Evolutionary conservation across 1,140 invertebrate species (phyloP).

Genomic region (Drosophila trapezifrons): DNA sequence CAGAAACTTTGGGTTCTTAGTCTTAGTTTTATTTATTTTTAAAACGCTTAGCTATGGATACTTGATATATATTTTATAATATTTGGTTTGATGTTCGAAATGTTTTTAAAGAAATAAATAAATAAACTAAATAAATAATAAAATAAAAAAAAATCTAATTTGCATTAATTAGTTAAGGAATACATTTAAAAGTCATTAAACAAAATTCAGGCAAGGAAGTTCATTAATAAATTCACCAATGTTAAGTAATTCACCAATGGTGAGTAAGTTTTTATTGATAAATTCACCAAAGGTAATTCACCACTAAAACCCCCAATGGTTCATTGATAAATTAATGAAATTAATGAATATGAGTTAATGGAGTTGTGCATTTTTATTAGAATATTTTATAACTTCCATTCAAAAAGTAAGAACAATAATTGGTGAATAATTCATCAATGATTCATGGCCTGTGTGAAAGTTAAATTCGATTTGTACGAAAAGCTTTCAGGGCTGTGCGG

Average conservation of each 20-base stretch:
- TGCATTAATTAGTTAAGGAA: background rate
- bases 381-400: background rate
- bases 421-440: background rate
- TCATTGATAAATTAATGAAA: background rate
- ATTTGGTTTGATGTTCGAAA: too few relatives aligned
- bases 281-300: background rate
- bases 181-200: too few relatives aligned
- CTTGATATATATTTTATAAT: background rate
- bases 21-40: background rate
- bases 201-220: background rate
- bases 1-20: background rate
- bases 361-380: background rate
- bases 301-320: background rate
- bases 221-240: background rate
- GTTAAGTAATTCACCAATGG: too few relatives aligned
- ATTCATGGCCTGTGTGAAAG: background rate
- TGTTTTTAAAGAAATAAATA: too few relatives aligned
- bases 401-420: background rate
- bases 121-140: too few relatives aligned
- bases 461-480: background rate
- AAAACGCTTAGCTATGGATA: background rate
- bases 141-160: background rate
- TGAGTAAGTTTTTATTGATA: background rate
- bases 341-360: background rate
- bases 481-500: conserved; percentile 9